Evolutionary conservation across 2,888 invertebrate genomes (phyloP).

Genomic region (Acrocera orbiculus): DNA sequence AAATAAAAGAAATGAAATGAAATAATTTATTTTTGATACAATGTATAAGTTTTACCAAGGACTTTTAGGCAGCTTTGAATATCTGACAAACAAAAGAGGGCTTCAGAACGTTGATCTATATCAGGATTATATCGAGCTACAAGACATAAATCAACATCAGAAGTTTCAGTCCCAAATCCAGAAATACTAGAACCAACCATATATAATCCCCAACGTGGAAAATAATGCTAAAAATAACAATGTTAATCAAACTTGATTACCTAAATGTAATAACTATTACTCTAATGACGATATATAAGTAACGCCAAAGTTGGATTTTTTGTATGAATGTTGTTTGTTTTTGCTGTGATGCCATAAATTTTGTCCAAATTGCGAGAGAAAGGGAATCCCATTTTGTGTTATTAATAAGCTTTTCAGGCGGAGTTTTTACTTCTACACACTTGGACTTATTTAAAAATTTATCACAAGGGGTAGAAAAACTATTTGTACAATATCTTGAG

Average conservation of each 20-base stretch:
- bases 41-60: no score
- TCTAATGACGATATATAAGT: slow-evolving; percentile 53
- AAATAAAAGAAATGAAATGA: slow-evolving; percentile 6
- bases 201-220: slow-evolving; percentile 64
- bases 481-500: no score
- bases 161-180: slow-evolving; percentile 80
- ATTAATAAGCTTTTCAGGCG: slow-evolving; percentile 42
- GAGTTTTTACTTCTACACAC: slow-evolving; percentile 44
- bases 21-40: no score
- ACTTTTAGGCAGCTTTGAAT: no score
- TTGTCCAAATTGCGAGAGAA: slow-evolving; percentile 63
- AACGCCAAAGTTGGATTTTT: slow-evolving; percentile 73
- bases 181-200: slow-evolving; percentile 96
- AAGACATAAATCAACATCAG: slow-evolving; percentile 95
- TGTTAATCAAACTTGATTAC: slow-evolving; percentile 8
- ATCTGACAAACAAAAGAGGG: slow-evolving; percentile 29
- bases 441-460: slow-evolving; percentile 48
- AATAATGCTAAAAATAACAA: slow-evolving; percentile 15
- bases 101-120: slow-evolving; percentile 58
- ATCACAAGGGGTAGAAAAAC: slow-evolving; percentile 40
- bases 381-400: slow-evolving; percentile 48
- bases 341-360: slow-evolving; percentile 61
- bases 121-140: slow-evolving; percentile 47
- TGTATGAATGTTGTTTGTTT: slow-evolving; percentile 58
- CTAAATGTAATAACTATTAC: no score